Evolutionary conservation across 2,888 invertebrate species (phyloP), one percentile per base, ranked within the genome.

Genomic region (Nomada hirtipes): DNA sequence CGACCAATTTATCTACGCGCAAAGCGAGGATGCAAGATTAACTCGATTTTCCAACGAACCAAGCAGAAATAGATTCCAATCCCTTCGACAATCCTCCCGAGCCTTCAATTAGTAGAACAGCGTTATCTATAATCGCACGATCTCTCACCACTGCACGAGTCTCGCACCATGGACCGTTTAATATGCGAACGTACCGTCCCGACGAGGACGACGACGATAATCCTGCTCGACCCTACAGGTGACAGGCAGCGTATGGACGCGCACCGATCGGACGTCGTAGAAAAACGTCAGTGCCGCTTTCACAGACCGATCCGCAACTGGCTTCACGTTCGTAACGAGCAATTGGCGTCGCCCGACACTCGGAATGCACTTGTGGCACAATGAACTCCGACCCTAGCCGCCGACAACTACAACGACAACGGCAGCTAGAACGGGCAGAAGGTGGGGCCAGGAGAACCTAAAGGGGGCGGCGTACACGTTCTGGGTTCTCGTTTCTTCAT

Each of bases 301-400:
- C 86, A 73, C 83, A 74, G 82, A 79, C 73, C 83, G 88, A 87
- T 84, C 76, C 87, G 57, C 82, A 83, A 88, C 88, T 89, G 89
- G 72, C 75, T 63, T 57, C 75, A 73, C 76, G 76, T 73, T 64
- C 53, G 88, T 88, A 86, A 88, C 89, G 82, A 88, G 87, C 89
- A 90, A 91, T 91, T 90, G 90, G 81, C 87, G 86, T 85, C 77
- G 89, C 86, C 80, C 88, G 76, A 13, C 81, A 90, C 91, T 89
- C 88, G 89, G 91, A 90, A 92, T 90, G 90, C 90, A 91, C 91
- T 91, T 91, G 91, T 90, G 90, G 93, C 91, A 92, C 93, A 91
- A 93, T 93, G 92, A 93, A 92, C 92, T 92, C 90, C 92, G 92
- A 92, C 90, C 91, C 91, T 89, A 67, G 65, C 53, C n/a, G 65